phyloP scores from a whole-genome alignment of 2,888 invertebrate genomes.

The Stenchaetothrips biformis region DNA sequence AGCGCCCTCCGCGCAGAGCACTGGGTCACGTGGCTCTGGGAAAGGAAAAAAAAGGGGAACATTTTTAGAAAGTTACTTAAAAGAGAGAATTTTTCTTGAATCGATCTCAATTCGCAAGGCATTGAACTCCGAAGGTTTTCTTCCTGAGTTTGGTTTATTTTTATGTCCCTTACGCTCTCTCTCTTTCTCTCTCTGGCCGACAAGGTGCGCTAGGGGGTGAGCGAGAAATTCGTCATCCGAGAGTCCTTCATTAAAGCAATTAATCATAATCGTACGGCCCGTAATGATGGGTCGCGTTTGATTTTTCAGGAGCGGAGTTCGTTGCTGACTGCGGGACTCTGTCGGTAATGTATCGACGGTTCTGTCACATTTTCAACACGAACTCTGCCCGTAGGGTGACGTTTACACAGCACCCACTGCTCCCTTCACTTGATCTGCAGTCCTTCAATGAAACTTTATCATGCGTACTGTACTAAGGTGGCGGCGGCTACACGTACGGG shows the following conservation, averaged over 20 bases:
- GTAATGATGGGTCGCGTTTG: not conserved
- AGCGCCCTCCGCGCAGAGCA: no score
- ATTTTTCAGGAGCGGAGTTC: not conserved
- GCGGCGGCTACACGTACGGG: not conserved
- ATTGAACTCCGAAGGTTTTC: not conserved
- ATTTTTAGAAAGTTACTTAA: no score
- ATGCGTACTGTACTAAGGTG: not conserved
- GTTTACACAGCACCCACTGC: not conserved
- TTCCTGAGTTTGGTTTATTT: not conserved
- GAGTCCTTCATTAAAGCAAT: not conserved
- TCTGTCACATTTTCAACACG: not conserved
- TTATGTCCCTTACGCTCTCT: not conserved
- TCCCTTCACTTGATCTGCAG: not conserved
- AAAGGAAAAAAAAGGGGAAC: no score
- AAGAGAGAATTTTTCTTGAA: no score
- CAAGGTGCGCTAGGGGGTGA: not conserved
- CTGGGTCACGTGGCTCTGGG: no score
- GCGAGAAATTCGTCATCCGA: not conserved
- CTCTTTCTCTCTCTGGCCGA: not conserved
- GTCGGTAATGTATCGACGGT: not conserved
- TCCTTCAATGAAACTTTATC: slow-evolving; percentile 1
- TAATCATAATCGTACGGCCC: not conserved
- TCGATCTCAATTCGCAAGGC: no score
- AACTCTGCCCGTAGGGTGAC: not conserved
- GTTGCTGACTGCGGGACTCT: not conserved